These are phyloP conservation scores for Montipora efflorescens DNA, from an alignment of 64 coral and sea anemone genomes.

Conservation along the genomic window DNA sequence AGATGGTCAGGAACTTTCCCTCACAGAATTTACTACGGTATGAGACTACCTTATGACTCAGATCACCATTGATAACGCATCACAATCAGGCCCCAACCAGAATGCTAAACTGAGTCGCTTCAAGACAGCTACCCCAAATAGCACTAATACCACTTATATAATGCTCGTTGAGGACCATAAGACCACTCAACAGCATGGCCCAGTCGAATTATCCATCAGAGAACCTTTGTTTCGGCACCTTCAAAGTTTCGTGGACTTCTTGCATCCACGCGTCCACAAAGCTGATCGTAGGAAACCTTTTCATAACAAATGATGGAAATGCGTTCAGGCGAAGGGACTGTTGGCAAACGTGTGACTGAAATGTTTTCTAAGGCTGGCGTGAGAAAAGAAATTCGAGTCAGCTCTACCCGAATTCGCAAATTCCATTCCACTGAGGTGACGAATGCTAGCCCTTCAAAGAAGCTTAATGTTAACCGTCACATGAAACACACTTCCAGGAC, in stretches of 20 bases:
- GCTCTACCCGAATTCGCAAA: not conserved
- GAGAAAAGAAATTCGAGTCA: not conserved
- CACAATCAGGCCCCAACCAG: not conserved
- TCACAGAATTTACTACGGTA: not conserved
- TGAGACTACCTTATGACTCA: not conserved
- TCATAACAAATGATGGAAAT: not conserved
- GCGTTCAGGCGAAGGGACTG: not conserved
- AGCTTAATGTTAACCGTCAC: not conserved
- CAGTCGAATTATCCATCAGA: not conserved
- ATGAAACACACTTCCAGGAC: not conserved
- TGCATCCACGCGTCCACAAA: not conserved
- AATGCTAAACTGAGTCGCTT: not conserved
- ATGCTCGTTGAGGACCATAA: not conserved
- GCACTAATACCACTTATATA: not conserved
- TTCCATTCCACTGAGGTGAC: not conserved
- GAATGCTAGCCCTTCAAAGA: not conserved
- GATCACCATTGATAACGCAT: not conserved
- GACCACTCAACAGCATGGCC: not conserved
- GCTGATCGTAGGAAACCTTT: not conserved
- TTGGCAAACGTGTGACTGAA: not conserved
- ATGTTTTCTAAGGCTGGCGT: not conserved
- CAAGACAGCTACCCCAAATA: not conserved
- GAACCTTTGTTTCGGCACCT: not conserved
- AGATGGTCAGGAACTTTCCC: not conserved
- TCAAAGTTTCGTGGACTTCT: not conserved